Conservation (phyloP, 1,140 invertebrate genomes). For the Anastatus disparis region DNA sequence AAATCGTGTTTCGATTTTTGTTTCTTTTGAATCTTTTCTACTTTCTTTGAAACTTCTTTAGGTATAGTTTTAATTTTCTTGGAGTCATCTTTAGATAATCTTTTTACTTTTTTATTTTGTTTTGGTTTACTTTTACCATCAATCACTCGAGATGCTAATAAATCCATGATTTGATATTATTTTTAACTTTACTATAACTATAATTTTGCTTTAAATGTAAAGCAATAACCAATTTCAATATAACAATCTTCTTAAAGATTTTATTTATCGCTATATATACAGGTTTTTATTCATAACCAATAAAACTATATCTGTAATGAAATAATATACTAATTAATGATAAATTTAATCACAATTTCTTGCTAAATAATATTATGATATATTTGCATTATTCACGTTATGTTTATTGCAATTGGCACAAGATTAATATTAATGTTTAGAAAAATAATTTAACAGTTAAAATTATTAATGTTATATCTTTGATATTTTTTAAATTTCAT, state of each 20-base stretch:
- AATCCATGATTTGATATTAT: background rate
- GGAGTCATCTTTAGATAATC: background rate
- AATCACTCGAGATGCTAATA: background rate
- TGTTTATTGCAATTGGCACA: no score
- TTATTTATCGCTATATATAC: no score
- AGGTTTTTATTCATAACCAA: no score
- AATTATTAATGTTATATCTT: background rate
- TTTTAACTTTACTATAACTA: background rate
- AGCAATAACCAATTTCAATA: background rate
- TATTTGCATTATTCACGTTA: no score
- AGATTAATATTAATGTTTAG: no score
- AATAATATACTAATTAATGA: no score
- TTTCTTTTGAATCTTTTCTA: background rate
- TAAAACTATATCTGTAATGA: no score
- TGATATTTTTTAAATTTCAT: background rate
- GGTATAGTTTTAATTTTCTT: background rate
- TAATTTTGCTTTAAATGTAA: conserved; percentile 2
- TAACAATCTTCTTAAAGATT: background rate
- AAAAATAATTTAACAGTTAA: background rate
- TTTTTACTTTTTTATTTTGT: background rate
- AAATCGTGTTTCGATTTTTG: background rate
- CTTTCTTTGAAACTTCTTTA: background rate
- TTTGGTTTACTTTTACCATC: background rate
- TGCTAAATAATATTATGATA: no score
- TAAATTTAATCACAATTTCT: no score